phyloP scores from a whole-genome alignment of 2,797 vertebrate species.

The Stomatorhinus walkeri region DNA sequence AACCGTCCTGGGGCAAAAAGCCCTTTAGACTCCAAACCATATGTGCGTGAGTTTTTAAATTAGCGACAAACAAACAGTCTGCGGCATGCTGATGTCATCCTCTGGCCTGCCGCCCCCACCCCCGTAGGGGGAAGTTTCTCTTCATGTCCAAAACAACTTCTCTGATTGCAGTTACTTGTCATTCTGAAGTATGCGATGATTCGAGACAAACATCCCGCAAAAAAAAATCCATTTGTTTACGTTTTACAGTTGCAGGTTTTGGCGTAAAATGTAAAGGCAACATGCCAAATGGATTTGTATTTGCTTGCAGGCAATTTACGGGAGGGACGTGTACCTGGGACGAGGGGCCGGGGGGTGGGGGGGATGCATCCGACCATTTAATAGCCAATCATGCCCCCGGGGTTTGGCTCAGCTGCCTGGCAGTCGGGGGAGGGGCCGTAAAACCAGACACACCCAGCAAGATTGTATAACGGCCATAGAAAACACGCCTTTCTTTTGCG shows the following conservation, averaged over 20 bases:
- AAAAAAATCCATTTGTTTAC: background rate
- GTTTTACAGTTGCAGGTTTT: background rate
- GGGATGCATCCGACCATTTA: background rate
- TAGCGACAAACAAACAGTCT: background rate
- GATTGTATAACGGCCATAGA: background rate
- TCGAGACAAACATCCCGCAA: background rate
- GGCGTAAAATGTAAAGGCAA: background rate
- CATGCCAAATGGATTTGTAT: background rate
- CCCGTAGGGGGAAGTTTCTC: background rate
- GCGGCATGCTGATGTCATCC: background rate
- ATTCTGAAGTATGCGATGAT: background rate
- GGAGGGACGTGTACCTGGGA: background rate
- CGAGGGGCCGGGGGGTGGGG: background rate
- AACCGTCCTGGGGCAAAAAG: background rate
- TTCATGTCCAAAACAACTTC: background rate
- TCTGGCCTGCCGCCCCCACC: background rate
- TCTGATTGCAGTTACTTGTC: constrained; percentile 7
- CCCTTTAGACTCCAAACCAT: background rate
- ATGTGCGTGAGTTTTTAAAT: background rate
- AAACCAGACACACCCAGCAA: background rate
- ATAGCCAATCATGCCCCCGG: background rate
- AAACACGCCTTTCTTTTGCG: background rate
- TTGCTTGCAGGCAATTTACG: constrained; percentile 2
- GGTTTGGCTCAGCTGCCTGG: background rate
- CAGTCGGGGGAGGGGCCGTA: background rate